A percentile compares a stretch with the other conserved stretches of the same genome.
Conservation (phyloP, 2,113 vertebrate species). For the Austrofundulus limnaeus region DNA sequence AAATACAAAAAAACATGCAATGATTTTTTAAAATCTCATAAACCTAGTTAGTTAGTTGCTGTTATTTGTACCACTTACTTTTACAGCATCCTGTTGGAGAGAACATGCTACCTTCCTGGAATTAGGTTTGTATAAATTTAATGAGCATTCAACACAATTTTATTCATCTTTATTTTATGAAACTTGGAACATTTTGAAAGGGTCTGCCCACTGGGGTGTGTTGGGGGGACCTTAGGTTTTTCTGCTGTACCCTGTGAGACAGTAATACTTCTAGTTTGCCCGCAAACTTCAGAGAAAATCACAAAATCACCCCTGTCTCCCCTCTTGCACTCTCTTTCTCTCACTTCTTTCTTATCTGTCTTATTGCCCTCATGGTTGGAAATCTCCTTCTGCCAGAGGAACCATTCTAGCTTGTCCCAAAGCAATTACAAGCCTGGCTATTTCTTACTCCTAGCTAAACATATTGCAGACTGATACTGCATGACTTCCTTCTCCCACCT, state of each 20-base stretch:
- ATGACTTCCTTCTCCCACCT: slow-evolving; percentile 58
- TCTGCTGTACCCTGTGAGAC: slow-evolving; percentile 43
- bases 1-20: no score
- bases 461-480: slow-evolving; percentile 62
- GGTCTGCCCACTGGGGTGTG: slow-evolving; percentile 32
- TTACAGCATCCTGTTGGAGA: no score
- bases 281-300: slow-evolving; percentile 48
- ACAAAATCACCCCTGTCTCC: slow-evolving; percentile 34
- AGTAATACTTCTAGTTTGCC: slow-evolving; percentile 51
- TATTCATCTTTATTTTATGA: slow-evolving; percentile 1
- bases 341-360: slow-evolving; percentile 53
- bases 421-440: slow-evolving; percentile 75
- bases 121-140: background rate
- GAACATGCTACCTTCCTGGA: no score
- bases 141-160: background rate
- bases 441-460: slow-evolving; percentile 70
- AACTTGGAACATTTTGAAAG: slow-evolving; percentile 24
- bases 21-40: no score
- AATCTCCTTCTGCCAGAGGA: slow-evolving; percentile 58
- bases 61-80: no score
- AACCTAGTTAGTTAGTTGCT: no score
- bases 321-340: slow-evolving; percentile 12
- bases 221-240: no score
- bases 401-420: slow-evolving; percentile 68
- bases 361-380: slow-evolving; percentile 63